Evolutionary conservation across 2,113 vertebrate species (phyloP).

Genomic region (Eira barbara): DNA sequence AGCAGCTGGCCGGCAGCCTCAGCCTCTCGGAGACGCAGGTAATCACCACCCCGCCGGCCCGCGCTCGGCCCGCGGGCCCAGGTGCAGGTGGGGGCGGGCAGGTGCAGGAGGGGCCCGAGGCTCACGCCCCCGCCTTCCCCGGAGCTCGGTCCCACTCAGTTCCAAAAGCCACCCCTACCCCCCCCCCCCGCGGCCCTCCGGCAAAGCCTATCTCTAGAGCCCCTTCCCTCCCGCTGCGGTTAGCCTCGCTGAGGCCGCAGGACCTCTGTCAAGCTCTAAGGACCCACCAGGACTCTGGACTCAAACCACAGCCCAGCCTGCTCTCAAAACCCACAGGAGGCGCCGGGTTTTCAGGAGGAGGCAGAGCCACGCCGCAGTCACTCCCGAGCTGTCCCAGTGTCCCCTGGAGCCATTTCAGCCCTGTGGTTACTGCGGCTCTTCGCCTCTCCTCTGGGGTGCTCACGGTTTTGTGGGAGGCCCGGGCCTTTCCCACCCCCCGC

Average conservation of each 20-base stretch:
- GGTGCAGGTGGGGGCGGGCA: background rate
- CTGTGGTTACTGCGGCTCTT: background rate
- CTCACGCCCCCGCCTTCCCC: background rate
- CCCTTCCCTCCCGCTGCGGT: background rate
- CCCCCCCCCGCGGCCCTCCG: background rate
- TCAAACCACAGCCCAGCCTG: background rate
- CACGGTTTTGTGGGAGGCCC: background rate
- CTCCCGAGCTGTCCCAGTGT: background rate
- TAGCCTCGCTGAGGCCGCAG: background rate
- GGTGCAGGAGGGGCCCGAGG: background rate
- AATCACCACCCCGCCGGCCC: background rate
- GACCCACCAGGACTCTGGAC: background rate
- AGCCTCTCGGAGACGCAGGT: conserved; percentile 97
- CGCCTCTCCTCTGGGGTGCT: background rate
- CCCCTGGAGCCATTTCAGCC: background rate
- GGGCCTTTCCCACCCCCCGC: background rate
- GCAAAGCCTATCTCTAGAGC: background rate
- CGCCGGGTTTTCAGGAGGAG: background rate
- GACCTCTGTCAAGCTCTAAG: background rate
- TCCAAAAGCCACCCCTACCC: background rate
- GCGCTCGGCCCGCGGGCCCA: background rate
- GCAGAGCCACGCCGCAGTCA: background rate
- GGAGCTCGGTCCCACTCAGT: background rate
- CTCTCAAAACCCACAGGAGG: background rate
- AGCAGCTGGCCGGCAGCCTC: conserved; percentile 95